phyloP scores from a whole-genome alignment of 1,140 invertebrate genomes.

The Tyrophagus putrescentiae region DNA sequence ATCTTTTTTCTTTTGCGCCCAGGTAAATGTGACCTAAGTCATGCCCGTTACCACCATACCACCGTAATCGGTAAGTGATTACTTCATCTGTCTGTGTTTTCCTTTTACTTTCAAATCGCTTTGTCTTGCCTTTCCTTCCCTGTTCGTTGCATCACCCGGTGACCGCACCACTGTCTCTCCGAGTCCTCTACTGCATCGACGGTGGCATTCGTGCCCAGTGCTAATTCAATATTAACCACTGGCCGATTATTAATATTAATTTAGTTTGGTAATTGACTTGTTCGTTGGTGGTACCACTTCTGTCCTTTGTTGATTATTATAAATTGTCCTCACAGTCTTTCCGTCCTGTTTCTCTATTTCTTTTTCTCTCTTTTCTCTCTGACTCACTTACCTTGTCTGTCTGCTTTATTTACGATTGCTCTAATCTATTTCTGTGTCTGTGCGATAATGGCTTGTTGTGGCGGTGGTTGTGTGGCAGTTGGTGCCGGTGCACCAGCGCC shows the following conservation, averaged over 20 bases:
- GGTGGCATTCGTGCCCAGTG: no score
- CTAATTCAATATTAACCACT: constrained; percentile 8
- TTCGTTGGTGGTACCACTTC: constrained; percentile 4
- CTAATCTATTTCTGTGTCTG: no score
- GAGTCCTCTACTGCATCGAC: no score
- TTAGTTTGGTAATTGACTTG: constrained; percentile 3
- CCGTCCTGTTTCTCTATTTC: background rate
- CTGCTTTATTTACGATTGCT: constrained; percentile 1
- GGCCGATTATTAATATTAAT: constrained; percentile 17
- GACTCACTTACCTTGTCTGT: background rate
- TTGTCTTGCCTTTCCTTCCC: background rate
- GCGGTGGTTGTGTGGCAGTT: no score
- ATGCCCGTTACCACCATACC: constrained; percentile 25
- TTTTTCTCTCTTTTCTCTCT: no score
- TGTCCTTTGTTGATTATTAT: background rate
- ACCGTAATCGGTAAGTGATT: constrained; percentile 22
- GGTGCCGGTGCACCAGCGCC: no score
- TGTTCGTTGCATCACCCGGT: no score
- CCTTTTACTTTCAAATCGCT: background rate
- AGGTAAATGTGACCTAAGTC: constrained; percentile 25
- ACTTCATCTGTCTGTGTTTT: background rate
- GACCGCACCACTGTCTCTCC: no score
- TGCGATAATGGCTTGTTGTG: no score
- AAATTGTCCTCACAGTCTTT: background rate
- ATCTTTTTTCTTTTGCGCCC: background rate